Conservation (phyloP, 2,888 invertebrate species). For the Leptopilina drosophilae region DNA sequence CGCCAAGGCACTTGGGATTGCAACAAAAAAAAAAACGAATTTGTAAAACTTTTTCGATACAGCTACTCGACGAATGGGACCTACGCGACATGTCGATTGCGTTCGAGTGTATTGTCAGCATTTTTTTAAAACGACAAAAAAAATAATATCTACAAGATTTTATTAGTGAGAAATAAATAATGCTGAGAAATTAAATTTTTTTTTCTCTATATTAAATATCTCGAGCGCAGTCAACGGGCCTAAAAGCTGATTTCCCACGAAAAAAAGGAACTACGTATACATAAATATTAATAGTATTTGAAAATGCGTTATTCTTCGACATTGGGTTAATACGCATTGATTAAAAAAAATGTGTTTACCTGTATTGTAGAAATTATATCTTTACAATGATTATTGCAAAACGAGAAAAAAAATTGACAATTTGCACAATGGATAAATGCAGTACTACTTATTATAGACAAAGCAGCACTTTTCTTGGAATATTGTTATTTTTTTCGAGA, state of each 20-base stretch:
- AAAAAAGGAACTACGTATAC: slow-evolving; percentile 16
- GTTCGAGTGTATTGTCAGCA: slow-evolving; percentile 19
- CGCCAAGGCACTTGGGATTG: slow-evolving; percentile 36
- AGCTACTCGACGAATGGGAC: slow-evolving; percentile 55
- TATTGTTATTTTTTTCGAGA: neutral
- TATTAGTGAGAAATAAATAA: slow-evolving; percentile 29
- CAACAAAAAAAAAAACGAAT: slow-evolving; percentile 8
- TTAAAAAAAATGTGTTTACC: slow-evolving; percentile 13
- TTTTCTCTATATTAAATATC: neutral
- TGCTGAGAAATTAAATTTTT: slow-evolving; percentile 11
- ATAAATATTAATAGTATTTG: slow-evolving; percentile 36
- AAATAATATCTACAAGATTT: slow-evolving; percentile 20
- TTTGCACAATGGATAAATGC: slow-evolving; percentile 33
- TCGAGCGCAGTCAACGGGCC: slow-evolving; percentile 34
- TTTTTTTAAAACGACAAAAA: neutral
- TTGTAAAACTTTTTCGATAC: slow-evolving; percentile 41
- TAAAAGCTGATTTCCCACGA: slow-evolving; percentile 36
- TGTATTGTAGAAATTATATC: slow-evolving; percentile 33
- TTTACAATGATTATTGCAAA: slow-evolving; percentile 21
- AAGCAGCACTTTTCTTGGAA: slow-evolving; percentile 31
- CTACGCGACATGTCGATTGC: slow-evolving; percentile 61
- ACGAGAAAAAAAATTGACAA: neutral
- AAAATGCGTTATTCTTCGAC: slow-evolving; percentile 31
- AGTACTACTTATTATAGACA: slow-evolving; percentile 26
- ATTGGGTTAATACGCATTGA: slow-evolving; percentile 14